Percentiles rank a stretch among this genome's conserved stretches.
These are phyloP conservation scores for Opisthograptis luteolata DNA, from an alignment of 2,888 invertebrate species.

Conservation along the genomic window DNA sequence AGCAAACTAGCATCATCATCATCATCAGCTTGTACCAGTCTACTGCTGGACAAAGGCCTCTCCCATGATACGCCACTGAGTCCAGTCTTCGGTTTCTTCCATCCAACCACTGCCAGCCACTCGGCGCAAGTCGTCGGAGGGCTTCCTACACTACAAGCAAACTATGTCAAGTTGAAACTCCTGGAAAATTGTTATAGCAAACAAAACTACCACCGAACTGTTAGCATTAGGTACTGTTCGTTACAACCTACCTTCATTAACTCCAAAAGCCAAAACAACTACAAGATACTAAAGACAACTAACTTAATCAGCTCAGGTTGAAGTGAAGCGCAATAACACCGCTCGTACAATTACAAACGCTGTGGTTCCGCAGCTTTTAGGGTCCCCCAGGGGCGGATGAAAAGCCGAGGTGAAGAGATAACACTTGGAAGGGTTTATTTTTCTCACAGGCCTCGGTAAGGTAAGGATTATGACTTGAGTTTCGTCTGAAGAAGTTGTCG, in stretches of 20 bases:
- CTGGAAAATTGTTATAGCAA: too few relatives aligned
- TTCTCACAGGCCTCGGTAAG: conserved; percentile 31
- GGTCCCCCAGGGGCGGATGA: conserved; percentile 45
- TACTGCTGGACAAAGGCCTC: too few relatives aligned
- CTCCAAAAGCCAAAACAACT: conserved; percentile 18
- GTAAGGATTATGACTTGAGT: conserved; percentile 18
- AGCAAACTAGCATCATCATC: too few relatives aligned
- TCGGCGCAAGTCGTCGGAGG: too few relatives aligned
- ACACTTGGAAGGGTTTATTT: conserved; percentile 34
- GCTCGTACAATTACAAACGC: conserved; percentile 44
- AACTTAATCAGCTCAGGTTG: conserved; percentile 49
- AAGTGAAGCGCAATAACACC: conserved; percentile 49
- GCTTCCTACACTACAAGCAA: too few relatives aligned
- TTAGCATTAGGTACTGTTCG: background rate
- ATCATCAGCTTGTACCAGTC: too few relatives aligned
- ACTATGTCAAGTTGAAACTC: too few relatives aligned
- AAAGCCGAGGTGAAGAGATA: conserved; percentile 29
- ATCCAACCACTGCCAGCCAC: too few relatives aligned
- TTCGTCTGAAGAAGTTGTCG: background rate
- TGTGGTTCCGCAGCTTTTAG: conserved; percentile 43
- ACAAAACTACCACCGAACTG: background rate
- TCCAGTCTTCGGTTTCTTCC: too few relatives aligned
- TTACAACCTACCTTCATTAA: background rate
- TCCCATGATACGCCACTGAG: too few relatives aligned
- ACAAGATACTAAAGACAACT: conserved; percentile 29